phyloP scores from a whole-genome alignment of 2,797 vertebrate species.

The Denticeps clupeoides region DNA sequence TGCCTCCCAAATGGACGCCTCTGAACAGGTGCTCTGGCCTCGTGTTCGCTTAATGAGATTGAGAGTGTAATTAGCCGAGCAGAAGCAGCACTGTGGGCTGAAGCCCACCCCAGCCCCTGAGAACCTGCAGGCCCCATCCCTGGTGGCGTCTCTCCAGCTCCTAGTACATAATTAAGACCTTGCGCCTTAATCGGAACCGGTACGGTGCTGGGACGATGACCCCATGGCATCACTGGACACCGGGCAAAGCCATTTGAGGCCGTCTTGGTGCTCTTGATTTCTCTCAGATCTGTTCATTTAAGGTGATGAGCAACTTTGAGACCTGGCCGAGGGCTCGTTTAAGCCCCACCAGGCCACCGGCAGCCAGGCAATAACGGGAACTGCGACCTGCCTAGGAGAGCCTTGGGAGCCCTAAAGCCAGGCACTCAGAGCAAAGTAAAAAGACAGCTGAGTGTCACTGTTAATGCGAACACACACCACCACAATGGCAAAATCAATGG shows the following conservation, averaged over 20 bases:
- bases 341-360: slow-evolving; percentile 40
- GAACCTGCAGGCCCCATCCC: slow-evolving; percentile 32
- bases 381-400: slow-evolving; percentile 17
- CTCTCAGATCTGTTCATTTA: slow-evolving; percentile 62
- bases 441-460: slow-evolving; percentile 66
- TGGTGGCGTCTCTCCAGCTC: slow-evolving; percentile 31
- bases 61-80: slow-evolving; percentile 58
- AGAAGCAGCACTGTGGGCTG: slow-evolving; percentile 11
- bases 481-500: slow-evolving; percentile 72
- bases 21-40: slow-evolving; percentile 48
- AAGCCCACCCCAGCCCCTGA: slow-evolving; percentile 33
- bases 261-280: slow-evolving; percentile 55
- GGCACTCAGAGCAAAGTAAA: slow-evolving; percentile 53
- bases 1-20: slow-evolving; percentile 22
- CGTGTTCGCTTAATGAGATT: slow-evolving; percentile 58
- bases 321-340: slow-evolving; percentile 48
- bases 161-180: slow-evolving; percentile 54
- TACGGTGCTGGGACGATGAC: too few relatives aligned
- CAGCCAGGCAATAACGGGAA: slow-evolving; percentile 44
- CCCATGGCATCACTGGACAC: slow-evolving; percentile 13
- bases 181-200: too few relatives aligned
- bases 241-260: slow-evolving; percentile 37
- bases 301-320: slow-evolving; percentile 61
- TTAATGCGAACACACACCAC: slow-evolving; percentile 68
- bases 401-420: slow-evolving; percentile 53